Percentiles rank a stretch among this genome's conserved stretches.
Evolutionary conservation across 2,888 invertebrate genomes (phyloP).

Genomic region (Serripes groenlandicus): DNA sequence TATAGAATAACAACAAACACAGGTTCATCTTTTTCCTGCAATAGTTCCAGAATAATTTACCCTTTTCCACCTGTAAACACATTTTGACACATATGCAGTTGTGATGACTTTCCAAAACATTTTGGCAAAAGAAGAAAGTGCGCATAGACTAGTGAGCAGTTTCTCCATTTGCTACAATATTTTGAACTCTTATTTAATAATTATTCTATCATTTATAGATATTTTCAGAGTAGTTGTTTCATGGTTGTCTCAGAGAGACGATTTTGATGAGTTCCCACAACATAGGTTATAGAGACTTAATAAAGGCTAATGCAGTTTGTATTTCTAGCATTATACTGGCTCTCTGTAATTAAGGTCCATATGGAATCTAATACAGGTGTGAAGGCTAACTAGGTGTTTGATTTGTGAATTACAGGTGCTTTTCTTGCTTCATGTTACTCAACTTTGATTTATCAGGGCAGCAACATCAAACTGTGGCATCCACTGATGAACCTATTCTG

Average conservation of each 20-base stretch:
- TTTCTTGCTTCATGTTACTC: constrained; percentile 10
- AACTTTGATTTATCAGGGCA: constrained; percentile 6
- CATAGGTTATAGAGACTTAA: no score
- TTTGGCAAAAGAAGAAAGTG: neutral
- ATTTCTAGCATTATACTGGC: no score
- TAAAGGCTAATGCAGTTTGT: no score
- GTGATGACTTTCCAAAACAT: neutral
- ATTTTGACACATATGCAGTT: no score
- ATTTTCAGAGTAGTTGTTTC: no score
- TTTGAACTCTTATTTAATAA: no score
- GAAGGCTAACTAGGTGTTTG: neutral
- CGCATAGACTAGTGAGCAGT: neutral
- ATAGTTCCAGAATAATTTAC: neutral
- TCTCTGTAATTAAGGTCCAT: neutral
- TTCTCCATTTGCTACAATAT: neutral
- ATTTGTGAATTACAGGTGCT: constrained; percentile 10
- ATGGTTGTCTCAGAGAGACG: no score
- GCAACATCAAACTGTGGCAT: neutral
- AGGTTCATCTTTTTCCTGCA: neutral
- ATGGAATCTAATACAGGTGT: neutral
- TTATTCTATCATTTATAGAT: no score
- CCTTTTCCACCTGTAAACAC: neutral
- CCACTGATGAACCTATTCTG: neutral
- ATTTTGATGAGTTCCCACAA: no score
- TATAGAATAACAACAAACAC: no score